phyloP scores from a whole-genome alignment of 1,140 invertebrate species.

The Ostrea edulis region DNA sequence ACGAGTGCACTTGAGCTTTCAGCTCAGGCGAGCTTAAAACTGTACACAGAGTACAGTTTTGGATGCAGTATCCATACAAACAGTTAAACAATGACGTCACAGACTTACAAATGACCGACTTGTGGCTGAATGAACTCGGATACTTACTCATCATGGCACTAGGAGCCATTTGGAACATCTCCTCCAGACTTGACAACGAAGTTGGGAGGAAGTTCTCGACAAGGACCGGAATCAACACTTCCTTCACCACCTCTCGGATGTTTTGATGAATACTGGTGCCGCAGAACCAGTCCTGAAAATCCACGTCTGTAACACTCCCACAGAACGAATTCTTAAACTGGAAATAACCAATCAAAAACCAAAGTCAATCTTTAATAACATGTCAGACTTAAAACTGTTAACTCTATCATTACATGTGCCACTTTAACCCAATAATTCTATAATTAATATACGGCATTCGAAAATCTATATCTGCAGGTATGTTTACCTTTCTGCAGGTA shows the following conservation, averaged over 20 bases:
- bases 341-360: not conserved
- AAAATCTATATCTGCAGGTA: not conserved
- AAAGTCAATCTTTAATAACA: too few relatives aligned
- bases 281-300: constrained; percentile 85
- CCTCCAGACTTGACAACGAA: constrained; percentile 65
- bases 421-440: not conserved
- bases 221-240: constrained; percentile 79
- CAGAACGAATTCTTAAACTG: constrained; percentile 63
- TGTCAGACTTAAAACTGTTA: too few relatives aligned
- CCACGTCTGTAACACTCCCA: constrained; percentile 57
- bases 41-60: too few relatives aligned
- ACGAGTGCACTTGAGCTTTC: too few relatives aligned
- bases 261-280: constrained; percentile 89
- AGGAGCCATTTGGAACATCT: constrained; percentile 73
- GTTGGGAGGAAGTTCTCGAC: constrained; percentile 54
- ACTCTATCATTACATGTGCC: not conserved
- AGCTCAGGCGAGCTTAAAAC: too few relatives aligned
- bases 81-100: constrained; percentile 15
- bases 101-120: not conserved
- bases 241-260: constrained; percentile 86
- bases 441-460: not conserved
- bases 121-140: too few relatives aligned
- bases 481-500: constrained; percentile 48
- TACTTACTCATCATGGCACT: constrained; percentile 68
- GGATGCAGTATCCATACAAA: constrained; percentile 67